Evolutionary conservation across 1,140 invertebrate genomes (phyloP).

Genomic region (Panonychus citri): DNA sequence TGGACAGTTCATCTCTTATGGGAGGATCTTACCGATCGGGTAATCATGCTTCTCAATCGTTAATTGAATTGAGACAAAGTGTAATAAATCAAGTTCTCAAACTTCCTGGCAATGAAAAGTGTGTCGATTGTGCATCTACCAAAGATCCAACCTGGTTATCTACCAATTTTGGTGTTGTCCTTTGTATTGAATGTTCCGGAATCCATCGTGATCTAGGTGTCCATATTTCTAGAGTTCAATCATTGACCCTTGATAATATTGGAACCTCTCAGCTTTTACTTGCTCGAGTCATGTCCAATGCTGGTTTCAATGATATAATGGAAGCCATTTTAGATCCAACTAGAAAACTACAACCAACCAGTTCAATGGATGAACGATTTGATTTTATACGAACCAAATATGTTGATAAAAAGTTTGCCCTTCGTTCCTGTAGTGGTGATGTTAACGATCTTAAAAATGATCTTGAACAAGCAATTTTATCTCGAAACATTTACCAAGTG

Average conservation of each 20-base stretch:
- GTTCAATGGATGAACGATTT: conserved; percentile 77
- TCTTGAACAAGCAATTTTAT: conserved; percentile 70
- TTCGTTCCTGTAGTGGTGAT: conserved; percentile 38
- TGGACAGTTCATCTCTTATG: background rate
- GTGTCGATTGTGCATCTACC: conserved; percentile 69
- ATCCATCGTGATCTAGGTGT: conserved; percentile 86
- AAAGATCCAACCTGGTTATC: conserved; percentile 87
- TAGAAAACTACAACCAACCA: conserved; percentile 54
- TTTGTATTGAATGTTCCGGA: conserved; percentile 85
- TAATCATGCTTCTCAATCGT: conserved; percentile 20
- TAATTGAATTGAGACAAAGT: conserved; percentile 63
- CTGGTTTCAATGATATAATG: conserved; percentile 83
- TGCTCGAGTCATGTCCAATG: conserved; percentile 77
- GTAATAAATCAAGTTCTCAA: conserved; percentile 67
- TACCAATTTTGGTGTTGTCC: conserved; percentile 54
- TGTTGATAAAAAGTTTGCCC: conserved; percentile 66
- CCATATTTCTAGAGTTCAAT: conserved; percentile 87
- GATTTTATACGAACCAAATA: conserved; percentile 89
- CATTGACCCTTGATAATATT: conserved; percentile 58
- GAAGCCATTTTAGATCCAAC: conserved; percentile 57
- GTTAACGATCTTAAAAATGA: conserved; percentile 29
- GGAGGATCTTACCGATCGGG: background rate
- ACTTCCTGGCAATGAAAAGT: conserved; percentile 76
- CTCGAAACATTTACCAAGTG: conserved; percentile 58
- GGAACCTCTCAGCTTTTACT: conserved; percentile 33